phyloP scores from a whole-genome alignment of 1,140 invertebrate species.

The Tigriopus japonicus region DNA sequence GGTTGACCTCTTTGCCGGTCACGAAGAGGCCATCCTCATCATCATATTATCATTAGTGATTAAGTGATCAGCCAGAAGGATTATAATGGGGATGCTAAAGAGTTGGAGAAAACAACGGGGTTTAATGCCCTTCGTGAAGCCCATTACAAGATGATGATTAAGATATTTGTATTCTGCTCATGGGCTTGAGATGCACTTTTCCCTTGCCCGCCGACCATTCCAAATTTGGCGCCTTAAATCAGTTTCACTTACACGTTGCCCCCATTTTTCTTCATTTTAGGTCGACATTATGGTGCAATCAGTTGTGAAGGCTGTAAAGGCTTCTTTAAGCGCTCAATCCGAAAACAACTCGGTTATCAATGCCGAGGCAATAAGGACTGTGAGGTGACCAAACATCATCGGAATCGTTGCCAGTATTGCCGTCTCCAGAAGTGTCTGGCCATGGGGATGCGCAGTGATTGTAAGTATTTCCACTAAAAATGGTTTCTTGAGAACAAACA shows the following conservation, averaged over 20 bases:
- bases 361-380: constrained; percentile 86
- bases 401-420: constrained; percentile 94
- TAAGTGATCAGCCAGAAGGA: too few species aligned
- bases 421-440: constrained; percentile 86
- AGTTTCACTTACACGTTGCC: background rate
- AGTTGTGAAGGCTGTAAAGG: constrained; percentile 85
- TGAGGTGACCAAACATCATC: constrained; percentile 88
- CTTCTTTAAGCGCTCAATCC: constrained; percentile 76
- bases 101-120: too few species aligned
- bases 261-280: constrained; percentile 23
- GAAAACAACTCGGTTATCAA: constrained; percentile 85
- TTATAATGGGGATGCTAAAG: too few species aligned
- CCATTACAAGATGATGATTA: too few species aligned
- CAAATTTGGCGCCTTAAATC: too few species aligned
- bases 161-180: too few species aligned
- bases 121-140: too few species aligned
- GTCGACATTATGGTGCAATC: constrained; percentile 81
- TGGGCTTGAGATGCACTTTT: too few species aligned
- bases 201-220: too few species aligned
- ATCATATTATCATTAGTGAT: too few species aligned
- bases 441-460: constrained; percentile 95
- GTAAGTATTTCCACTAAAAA: constrained; percentile 29
- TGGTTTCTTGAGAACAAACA: background rate
- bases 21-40: too few species aligned
- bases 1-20: too few species aligned